Percentiles rank a stretch among this genome's conserved stretches.
phyloP scores from a whole-genome alignment of 2,888 invertebrate genomes.

The Leucoma salicis region DNA sequence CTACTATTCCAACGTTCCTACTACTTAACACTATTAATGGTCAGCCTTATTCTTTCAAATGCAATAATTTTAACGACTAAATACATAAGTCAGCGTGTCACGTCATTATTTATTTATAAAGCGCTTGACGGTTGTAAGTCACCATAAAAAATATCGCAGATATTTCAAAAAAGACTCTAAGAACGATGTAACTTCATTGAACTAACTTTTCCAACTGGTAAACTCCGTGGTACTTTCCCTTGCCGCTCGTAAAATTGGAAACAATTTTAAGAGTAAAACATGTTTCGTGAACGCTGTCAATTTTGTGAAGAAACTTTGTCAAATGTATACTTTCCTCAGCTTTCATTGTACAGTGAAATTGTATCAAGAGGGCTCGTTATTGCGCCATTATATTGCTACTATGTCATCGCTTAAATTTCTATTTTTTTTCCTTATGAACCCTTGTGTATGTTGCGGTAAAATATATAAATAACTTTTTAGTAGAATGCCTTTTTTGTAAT shows the following conservation, averaged over 20 bases:
- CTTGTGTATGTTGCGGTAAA: constrained; percentile 18
- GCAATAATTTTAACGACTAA: no score
- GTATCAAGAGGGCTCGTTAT: constrained; percentile 37
- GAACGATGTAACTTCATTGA: constrained; percentile 7
- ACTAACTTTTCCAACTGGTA: constrained; percentile 27
- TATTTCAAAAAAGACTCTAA: background rate
- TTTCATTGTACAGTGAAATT: constrained; percentile 23
- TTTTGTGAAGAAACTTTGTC: constrained; percentile 5
- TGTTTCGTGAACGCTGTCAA: constrained; percentile 5
- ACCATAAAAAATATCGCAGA: no score
- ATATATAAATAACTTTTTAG: background rate
- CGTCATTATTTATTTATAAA: no score
- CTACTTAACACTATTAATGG: no score
- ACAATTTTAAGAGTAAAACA: constrained; percentile 15
- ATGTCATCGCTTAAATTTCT: constrained; percentile 41
- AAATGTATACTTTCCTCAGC: constrained; percentile 11
- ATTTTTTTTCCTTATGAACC: constrained; percentile 53
- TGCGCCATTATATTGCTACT: constrained; percentile 39
- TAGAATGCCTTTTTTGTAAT: no score
- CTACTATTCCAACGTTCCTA: no score
- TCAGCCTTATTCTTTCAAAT: no score
- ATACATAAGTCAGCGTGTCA: no score
- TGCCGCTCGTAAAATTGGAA: constrained; percentile 2
- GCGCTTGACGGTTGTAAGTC: no score
- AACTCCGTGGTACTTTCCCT: background rate